Evolutionary conservation across 2,113 vertebrate species (phyloP).

Genomic region (Isurus oxyrinchus): DNA sequence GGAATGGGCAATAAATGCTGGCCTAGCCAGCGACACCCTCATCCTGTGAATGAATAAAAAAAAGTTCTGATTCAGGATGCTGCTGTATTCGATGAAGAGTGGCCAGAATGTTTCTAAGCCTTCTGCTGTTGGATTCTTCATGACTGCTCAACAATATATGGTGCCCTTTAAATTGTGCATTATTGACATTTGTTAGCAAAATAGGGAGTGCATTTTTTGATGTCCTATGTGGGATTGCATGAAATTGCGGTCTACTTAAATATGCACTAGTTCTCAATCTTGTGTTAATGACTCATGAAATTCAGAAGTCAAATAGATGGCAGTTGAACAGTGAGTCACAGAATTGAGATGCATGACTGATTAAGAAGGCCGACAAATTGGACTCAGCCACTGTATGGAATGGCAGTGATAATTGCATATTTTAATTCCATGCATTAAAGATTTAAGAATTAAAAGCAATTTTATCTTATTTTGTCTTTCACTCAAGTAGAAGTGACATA

Average conservation of each 20-base stretch:
- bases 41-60: too few relatives aligned
- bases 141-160: not conserved
- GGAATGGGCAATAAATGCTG: too few relatives aligned
- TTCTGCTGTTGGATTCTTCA: not conserved
- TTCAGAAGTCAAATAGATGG: conserved; percentile 4
- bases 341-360: not conserved
- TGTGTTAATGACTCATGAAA: conserved; percentile 9
- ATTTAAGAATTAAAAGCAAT: conserved; percentile 19
- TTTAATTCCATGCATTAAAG: conserved; percentile 12
- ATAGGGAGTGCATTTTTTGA: not conserved
- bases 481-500: not conserved
- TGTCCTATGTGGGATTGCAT: not conserved
- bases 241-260: not conserved
- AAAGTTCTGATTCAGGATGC: not conserved
- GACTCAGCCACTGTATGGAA: not conserved
- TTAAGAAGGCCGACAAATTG: not conserved
- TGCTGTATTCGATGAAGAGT: not conserved
- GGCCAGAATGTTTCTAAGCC: not conserved
- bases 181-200: not conserved
- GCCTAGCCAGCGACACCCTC: too few relatives aligned
- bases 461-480: not conserved
- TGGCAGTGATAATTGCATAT: not conserved
- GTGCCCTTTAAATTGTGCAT: not conserved
- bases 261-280: not conserved
- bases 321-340: conserved; percentile 9